Conservation (phyloP, 2,888 invertebrate species). For the Epinotia ramella region DNA sequence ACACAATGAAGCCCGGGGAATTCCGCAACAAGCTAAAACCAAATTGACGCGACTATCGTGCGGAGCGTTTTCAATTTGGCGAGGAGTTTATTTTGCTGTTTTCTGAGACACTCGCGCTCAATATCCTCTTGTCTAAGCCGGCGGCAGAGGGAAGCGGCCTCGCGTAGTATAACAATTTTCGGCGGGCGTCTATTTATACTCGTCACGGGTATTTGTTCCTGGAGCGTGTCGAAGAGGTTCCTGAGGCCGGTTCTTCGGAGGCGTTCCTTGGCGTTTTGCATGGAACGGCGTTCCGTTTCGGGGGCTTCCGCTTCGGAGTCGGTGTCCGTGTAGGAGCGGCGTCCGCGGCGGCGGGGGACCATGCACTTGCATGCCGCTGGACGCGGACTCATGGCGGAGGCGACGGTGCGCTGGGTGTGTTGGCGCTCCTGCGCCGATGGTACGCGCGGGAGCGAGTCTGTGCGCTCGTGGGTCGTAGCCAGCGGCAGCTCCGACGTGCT, state of each 20-base stretch:
- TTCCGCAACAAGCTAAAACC: conserved; percentile 64
- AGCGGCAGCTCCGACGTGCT: conserved; percentile 73
- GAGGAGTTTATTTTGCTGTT: conserved; percentile 87
- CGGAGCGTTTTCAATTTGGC: conserved; percentile 87
- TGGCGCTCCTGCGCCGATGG: conserved; percentile 89
- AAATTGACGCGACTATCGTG: conserved; percentile 76
- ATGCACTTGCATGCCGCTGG: conserved; percentile 84
- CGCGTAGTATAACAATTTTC: conserved; percentile 93
- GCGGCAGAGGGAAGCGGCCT: conserved; percentile 90
- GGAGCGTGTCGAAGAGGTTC: conserved; percentile 93
- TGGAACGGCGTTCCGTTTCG: conserved; percentile 91
- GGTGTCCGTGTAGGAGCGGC: conserved; percentile 76
- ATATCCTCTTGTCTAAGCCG: conserved; percentile 85
- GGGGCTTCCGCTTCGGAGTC: conserved; percentile 87
- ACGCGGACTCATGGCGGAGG: conserved; percentile 81
- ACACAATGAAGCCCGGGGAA: conserved; percentile 59
- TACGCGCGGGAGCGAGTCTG: conserved; percentile 87
- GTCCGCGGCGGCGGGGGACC: conserved; percentile 73
- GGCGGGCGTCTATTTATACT: conserved; percentile 92
- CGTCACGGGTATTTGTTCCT: conserved; percentile 92
- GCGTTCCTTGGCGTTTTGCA: conserved; percentile 97
- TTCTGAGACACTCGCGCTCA: conserved; percentile 85
- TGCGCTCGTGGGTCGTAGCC: conserved; percentile 66
- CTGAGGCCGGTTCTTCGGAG: conserved; percentile 94
- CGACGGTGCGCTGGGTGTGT: conserved; percentile 87